Conservation (phyloP, 2,113 vertebrate genomes). For the Corythoichthys intestinalis region DNA sequence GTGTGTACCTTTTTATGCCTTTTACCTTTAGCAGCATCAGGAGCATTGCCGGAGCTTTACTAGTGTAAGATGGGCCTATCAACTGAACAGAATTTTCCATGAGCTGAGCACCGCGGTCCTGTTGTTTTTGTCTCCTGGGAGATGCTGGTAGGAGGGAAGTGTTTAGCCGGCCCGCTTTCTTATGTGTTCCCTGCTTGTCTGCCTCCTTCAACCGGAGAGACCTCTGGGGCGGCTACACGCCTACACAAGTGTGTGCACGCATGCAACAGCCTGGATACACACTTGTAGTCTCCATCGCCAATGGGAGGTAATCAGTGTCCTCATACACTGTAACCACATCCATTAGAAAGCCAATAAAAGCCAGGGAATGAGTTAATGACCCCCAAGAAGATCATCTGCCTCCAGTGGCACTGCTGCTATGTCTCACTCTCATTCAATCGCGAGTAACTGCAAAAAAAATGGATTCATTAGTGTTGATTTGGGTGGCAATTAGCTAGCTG, state of each 20-base stretch:
- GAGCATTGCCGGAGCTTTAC: neutral
- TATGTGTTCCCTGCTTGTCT: neutral
- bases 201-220: slow-evolving; percentile 8
- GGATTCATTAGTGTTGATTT: slow-evolving; percentile 25
- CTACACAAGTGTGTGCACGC: slow-evolving; percentile 1
- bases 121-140: slow-evolving; percentile 9
- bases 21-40: no score
- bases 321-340: slow-evolving; percentile 68
- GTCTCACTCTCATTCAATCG: slow-evolving; percentile 22
- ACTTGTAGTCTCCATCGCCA: slow-evolving; percentile 37
- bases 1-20: no score
- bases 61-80: neutral
- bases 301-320: slow-evolving; percentile 63
- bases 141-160: slow-evolving; percentile 1
- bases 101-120: neutral
- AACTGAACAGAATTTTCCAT: neutral
- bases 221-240: slow-evolving; percentile 4
- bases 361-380: slow-evolving; percentile 66
- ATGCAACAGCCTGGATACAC: neutral
- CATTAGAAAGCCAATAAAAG: slow-evolving; percentile 72
- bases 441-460: slow-evolving; percentile 46
- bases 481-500: neutral
- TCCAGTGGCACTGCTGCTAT: slow-evolving; percentile 37
- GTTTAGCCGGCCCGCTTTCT: slow-evolving; percentile 9
- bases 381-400: slow-evolving; percentile 68